These are phyloP conservation scores for Philaethria dido DNA, from an alignment of 2,888 invertebrate genomes.

Conservation along the genomic window DNA sequence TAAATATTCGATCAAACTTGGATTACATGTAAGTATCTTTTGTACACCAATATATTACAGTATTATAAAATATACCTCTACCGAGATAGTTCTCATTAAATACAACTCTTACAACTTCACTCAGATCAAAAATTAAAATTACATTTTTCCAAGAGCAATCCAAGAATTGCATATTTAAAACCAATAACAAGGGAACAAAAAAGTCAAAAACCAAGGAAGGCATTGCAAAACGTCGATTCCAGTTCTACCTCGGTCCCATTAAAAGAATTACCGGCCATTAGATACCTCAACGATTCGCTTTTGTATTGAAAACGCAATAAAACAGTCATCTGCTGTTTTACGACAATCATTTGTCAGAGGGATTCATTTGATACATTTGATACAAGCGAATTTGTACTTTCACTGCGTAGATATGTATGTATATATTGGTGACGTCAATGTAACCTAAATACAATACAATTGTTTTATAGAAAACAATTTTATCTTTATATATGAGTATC, in stretches of 20 bases:
- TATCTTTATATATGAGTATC: no score
- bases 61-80: no score
- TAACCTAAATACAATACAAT: no score
- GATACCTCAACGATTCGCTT: constrained; percentile 59
- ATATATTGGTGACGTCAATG: not conserved
- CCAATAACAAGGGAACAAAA: constrained; percentile 28
- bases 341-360: constrained; percentile 61
- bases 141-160: not conserved
- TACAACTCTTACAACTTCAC: not conserved
- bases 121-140: not conserved
- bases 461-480: no score
- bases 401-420: not conserved
- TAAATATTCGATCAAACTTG: no score
- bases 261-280: constrained; percentile 58
- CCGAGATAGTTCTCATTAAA: not conserved
- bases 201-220: constrained; percentile 34
- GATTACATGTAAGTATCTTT: no score
- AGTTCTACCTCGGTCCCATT: constrained; percentile 42
- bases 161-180: constrained; percentile 22
- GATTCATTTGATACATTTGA: constrained; percentile 51
- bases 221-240: constrained; percentile 32
- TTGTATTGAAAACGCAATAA: constrained; percentile 63
- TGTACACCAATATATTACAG: no score
- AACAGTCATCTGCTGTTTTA: constrained; percentile 68
- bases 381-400: not conserved